These are phyloP conservation scores for Pygmarrhopalites habei DNA, from an alignment of 1,140 invertebrate species.

Conservation along the genomic window DNA sequence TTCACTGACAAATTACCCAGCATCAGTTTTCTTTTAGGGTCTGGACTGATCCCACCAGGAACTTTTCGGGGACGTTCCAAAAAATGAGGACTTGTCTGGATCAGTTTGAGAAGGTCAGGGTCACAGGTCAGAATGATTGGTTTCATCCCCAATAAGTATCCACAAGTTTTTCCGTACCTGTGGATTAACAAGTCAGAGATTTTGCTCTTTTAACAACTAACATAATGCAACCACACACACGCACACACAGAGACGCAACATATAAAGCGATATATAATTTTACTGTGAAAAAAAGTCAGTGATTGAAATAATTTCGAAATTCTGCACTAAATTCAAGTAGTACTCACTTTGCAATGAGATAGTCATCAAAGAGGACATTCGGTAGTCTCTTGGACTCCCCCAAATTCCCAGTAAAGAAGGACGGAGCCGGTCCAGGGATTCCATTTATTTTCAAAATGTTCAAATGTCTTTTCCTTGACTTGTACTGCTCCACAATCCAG, in stretches of 20 bases:
- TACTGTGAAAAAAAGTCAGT: neutral
- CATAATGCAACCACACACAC: neutral
- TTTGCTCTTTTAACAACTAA: neutral
- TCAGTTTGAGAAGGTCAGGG: slow-evolving; percentile 1
- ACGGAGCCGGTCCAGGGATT: slow-evolving; percentile 20
- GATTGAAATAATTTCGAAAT: neutral
- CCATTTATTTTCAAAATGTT: slow-evolving; percentile 13
- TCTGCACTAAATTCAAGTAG: neutral
- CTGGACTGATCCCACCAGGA: slow-evolving; percentile 33
- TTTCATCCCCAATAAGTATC: slow-evolving; percentile 32
- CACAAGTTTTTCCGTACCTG: slow-evolving; percentile 25
- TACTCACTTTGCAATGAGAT: slow-evolving; percentile 18
- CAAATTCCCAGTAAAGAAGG: slow-evolving; percentile 23
- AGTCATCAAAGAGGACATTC: slow-evolving; percentile 23
- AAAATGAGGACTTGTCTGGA: neutral
- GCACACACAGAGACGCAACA: neutral
- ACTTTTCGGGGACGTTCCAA: slow-evolving; percentile 22
- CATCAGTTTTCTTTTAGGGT: slow-evolving; percentile 20
- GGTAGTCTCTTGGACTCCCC: neutral
- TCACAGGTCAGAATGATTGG: slow-evolving; percentile 21
- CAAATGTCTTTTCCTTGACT: slow-evolving; percentile 9
- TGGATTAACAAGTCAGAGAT: neutral
- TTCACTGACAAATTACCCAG: slow-evolving; percentile 23
- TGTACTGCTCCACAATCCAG: no score
- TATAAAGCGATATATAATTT: neutral